These are phyloP conservation scores for Eleutherodactylus coqui DNA, from an alignment of 2,797 vertebrate genomes.

Conservation along the genomic window DNA sequence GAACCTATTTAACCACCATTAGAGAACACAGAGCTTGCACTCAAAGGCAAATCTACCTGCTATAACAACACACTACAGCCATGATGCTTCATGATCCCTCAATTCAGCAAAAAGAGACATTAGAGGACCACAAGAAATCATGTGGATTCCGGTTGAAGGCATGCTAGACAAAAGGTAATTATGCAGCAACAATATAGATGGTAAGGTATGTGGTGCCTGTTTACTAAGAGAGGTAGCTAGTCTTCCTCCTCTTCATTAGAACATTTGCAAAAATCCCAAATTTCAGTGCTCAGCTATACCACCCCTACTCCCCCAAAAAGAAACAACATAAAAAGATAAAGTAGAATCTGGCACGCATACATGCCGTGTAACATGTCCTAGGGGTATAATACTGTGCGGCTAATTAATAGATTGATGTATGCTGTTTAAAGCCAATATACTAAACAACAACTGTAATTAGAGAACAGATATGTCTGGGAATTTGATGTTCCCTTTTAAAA, in stretches of 20 bases:
- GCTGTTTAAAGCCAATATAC: slow-evolving; percentile 68
- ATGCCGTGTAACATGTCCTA: slow-evolving; percentile 67
- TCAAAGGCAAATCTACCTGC: background rate
- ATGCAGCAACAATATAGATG: background rate
- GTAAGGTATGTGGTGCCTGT: background rate
- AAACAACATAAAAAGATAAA: slow-evolving; percentile 24
- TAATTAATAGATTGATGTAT: slow-evolving; percentile 71
- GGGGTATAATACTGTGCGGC: slow-evolving; percentile 69
- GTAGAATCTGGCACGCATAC: background rate
- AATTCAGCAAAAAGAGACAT: background rate
- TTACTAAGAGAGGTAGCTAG: background rate
- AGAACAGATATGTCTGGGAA: slow-evolving; percentile 69
- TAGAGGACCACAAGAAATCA: background rate
- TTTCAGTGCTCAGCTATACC: background rate
- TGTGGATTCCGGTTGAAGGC: background rate
- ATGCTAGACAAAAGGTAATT: background rate
- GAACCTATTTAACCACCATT: background rate
- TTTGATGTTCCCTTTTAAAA: slow-evolving; percentile 60
- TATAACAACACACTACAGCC: background rate
- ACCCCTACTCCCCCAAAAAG: background rate
- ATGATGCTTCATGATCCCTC: background rate
- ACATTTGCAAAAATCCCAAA: background rate
- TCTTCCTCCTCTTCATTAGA: background rate
- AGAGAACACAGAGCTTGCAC: background rate
- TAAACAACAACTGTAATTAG: slow-evolving; percentile 70